phyloP scores from a whole-genome alignment of 2,888 invertebrate species.

The Diadegma fenestrale region DNA sequence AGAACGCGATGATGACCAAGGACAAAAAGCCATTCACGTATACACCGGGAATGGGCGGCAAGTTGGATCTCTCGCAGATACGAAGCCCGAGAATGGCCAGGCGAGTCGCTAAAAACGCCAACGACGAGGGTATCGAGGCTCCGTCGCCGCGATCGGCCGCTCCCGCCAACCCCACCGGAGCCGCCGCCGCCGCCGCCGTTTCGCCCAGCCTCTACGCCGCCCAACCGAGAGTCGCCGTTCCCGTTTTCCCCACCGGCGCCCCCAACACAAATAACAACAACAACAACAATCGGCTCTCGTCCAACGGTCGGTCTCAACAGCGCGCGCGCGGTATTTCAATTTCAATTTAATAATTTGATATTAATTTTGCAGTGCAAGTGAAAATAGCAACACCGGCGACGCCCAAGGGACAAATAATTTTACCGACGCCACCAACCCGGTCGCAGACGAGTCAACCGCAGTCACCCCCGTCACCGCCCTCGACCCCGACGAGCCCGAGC shows the following conservation, averaged over 20 bases:
- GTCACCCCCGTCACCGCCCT: neutral
- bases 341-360: neutral
- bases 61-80: slow-evolving; percentile 94
- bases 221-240: slow-evolving; percentile 88
- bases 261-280: no score
- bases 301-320: slow-evolving; percentile 72
- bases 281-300: slow-evolving; percentile 63
- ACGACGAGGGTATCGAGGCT: slow-evolving; percentile 89
- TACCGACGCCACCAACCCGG: neutral
- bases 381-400: slow-evolving; percentile 71
- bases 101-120: slow-evolving; percentile 89
- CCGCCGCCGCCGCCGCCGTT: slow-evolving; percentile 29
- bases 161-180: no score
- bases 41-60: slow-evolving; percentile 92
- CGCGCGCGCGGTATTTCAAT: no score
- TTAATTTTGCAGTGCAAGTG: slow-evolving; percentile 72
- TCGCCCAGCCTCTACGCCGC: slow-evolving; percentile 62
- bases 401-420: neutral
- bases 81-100: slow-evolving; percentile 95
- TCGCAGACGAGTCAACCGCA: neutral
- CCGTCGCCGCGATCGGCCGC: slow-evolving; percentile 79
- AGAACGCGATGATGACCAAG: slow-evolving; percentile 97
- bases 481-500: slow-evolving; percentile 73
- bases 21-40: slow-evolving; percentile 99
- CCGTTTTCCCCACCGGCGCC: slow-evolving; percentile 86